phyloP scores from a whole-genome alignment of 2,113 vertebrate genomes.

The Ramphastos sulfuratus region DNA sequence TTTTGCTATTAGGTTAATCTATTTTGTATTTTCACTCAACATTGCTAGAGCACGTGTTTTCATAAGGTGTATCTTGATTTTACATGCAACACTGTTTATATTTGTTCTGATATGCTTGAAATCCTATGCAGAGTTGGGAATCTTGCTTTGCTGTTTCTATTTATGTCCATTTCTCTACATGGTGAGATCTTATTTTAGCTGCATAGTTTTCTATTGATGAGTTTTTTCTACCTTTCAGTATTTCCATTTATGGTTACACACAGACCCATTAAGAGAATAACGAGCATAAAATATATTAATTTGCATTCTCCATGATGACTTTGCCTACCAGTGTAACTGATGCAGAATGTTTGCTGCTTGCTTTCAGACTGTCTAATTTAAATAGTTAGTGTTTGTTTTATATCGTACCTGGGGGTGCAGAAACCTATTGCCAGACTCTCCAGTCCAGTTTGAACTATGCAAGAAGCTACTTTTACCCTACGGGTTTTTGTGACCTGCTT shows the following conservation, averaged over 20 bases:
- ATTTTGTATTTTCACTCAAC: neutral
- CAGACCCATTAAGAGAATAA: slow-evolving; percentile 14
- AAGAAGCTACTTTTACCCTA: neutral
- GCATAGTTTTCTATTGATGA: slow-evolving; percentile 9
- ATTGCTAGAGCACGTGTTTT: neutral
- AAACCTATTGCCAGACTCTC: neutral
- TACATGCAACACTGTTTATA: neutral
- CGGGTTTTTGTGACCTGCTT: neutral
- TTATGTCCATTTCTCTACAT: neutral
- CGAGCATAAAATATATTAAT: slow-evolving; percentile 1
- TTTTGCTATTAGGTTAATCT: neutral
- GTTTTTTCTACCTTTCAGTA: slow-evolving; percentile 13
- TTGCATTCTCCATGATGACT: neutral
- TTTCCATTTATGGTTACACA: slow-evolving; percentile 12
- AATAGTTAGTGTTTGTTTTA: neutral
- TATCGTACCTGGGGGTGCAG: neutral
- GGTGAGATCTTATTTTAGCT: neutral
- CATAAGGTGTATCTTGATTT: neutral
- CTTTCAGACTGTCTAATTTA: neutral
- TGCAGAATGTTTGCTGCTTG: neutral
- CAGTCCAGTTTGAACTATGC: neutral
- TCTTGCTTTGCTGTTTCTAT: slow-evolving; percentile 24
- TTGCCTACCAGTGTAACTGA: neutral
- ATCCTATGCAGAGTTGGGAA: neutral
- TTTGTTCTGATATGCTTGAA: neutral